phyloP scores from a whole-genome alignment of 2,113 vertebrate species.

The Coregonus clupeaformis region DNA sequence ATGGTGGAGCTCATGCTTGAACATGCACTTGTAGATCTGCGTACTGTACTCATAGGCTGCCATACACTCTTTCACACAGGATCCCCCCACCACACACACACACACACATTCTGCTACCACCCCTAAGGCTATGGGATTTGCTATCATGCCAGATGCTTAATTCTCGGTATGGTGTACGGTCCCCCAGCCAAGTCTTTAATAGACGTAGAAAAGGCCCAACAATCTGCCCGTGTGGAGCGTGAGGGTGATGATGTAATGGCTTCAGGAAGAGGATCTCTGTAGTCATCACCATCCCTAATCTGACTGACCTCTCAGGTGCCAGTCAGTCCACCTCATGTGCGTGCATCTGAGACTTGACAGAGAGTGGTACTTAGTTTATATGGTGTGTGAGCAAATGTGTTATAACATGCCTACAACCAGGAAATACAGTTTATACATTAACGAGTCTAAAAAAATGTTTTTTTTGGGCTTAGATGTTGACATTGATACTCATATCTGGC shows the following conservation, averaged over 20 bases:
- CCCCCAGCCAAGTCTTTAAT: slow-evolving; percentile 17
- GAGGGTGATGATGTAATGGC: slow-evolving; percentile 3
- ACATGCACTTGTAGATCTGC: neutral
- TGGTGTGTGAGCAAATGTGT: neutral
- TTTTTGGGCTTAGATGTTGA: neutral
- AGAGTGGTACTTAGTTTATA: neutral
- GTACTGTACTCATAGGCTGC: slow-evolving; percentile 2
- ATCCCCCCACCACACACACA: too few relatives aligned
- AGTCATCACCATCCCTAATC: neutral
- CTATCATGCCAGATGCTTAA: slow-evolving; percentile 16
- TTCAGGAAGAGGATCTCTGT: neutral
- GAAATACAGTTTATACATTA: neutral
- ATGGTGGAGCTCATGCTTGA: neutral
- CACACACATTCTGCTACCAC: neutral
- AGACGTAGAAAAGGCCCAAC: slow-evolving; percentile 10
- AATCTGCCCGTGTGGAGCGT: slow-evolving; percentile 14
- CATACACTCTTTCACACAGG: neutral
- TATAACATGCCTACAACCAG: neutral
- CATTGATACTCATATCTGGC: neutral
- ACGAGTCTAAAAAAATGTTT: too few relatives aligned
- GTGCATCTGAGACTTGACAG: neutral
- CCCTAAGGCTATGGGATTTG: slow-evolving; percentile 26
- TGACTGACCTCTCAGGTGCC: neutral
- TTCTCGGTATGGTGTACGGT: neutral
- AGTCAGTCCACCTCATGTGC: neutral